phyloP scores from a whole-genome alignment of 2,113 vertebrate species.

The Cyprinodon brontotheroides region DNA sequence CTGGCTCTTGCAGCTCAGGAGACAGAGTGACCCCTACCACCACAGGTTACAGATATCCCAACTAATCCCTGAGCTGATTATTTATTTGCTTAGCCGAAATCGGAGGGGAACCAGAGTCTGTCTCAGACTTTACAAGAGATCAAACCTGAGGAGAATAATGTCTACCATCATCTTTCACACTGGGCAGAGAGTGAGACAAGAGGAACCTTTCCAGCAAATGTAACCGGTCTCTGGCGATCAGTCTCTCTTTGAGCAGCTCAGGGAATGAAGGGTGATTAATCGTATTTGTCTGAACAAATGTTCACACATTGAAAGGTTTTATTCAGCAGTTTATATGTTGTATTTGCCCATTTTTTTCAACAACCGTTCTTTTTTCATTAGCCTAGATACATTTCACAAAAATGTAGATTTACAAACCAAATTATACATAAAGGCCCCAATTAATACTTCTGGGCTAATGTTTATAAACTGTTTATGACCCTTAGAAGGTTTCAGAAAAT shows the following conservation, averaged over 20 bases:
- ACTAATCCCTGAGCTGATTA: conserved; percentile 65
- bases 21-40: conserved; percentile 65
- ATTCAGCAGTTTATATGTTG: background rate
- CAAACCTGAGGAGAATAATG: conserved; percentile 49
- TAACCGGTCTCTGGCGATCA: background rate
- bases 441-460: background rate
- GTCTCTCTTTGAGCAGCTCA: background rate
- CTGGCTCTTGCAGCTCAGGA: conserved; percentile 32
- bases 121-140: conserved; percentile 33
- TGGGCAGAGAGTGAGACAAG: conserved; percentile 6
- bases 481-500: background rate
- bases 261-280: background rate
- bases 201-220: conserved; percentile 24
- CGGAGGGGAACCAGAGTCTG: conserved; percentile 36
- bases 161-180: conserved; percentile 28
- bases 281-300: background rate
- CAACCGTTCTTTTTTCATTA: too few relatives aligned
- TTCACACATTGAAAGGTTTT: background rate
- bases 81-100: conserved; percentile 64
- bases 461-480: background rate
- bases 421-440: background rate
- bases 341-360: background rate
- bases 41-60: conserved; percentile 47
- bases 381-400: background rate
- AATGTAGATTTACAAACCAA: background rate